phyloP scores from a whole-genome alignment of 1,140 invertebrate species.

The Caerostris darwini region DNA sequence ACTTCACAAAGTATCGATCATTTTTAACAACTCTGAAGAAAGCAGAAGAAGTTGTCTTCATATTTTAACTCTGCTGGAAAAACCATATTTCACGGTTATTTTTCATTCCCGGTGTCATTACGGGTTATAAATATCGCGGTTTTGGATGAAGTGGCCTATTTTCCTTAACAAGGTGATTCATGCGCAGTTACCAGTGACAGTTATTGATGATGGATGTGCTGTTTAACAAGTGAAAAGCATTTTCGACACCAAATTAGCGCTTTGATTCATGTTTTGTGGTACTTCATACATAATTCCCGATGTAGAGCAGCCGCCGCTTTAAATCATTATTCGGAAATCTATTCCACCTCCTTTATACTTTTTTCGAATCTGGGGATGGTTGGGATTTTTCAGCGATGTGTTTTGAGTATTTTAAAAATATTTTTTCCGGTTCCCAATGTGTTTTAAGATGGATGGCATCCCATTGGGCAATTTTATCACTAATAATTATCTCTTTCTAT shows the following conservation, averaged over 20 bases:
- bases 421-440: no score
- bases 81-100: slow-evolving; percentile 39
- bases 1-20: not conserved
- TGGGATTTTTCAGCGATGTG: no score
- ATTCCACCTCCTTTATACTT: not conserved
- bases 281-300: slow-evolving; percentile 1
- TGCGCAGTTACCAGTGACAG: slow-evolving; percentile 20
- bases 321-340: not conserved
- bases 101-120: slow-evolving; percentile 37
- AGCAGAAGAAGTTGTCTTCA: not conserved
- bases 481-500: no score
- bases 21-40: not conserved
- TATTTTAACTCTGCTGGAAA: slow-evolving; percentile 14
- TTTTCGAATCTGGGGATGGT: not conserved
- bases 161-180: slow-evolving; percentile 37
- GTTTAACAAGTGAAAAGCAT: slow-evolving; percentile 37
- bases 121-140: slow-evolving; percentile 30
- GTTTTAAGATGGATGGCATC: no score
- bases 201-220: slow-evolving; percentile 39
- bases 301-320: not conserved
- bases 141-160: slow-evolving; percentile 37
- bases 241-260: slow-evolving; percentile 2
- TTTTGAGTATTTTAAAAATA: no score
- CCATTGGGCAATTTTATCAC: no score
- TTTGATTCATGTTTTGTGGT: slow-evolving; percentile 51